Conservation (phyloP, 2,797 vertebrate genomes). For the Geotrypetes seraphini region DNA sequence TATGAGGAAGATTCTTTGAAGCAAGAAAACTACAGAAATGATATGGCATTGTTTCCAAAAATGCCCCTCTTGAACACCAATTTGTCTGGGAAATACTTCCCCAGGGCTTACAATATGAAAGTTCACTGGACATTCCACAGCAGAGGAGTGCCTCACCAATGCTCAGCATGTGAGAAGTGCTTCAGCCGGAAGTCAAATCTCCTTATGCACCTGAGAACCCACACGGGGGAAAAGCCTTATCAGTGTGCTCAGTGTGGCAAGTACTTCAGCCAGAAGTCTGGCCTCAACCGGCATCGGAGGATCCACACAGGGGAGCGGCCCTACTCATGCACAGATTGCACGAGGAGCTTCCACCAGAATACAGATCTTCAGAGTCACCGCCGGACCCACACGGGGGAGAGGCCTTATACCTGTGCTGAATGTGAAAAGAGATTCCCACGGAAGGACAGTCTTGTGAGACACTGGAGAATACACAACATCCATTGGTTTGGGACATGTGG, state of each 20-base stretch:
- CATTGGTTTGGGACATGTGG: too few relatives aligned
- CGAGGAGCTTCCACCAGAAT: constrained; percentile 5
- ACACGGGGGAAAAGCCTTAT: constrained; percentile 11
- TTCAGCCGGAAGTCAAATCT: background rate
- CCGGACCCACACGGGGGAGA: constrained; percentile 3
- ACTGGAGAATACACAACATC: constrained; percentile 8
- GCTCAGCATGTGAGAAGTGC: background rate
- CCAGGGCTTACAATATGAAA: background rate
- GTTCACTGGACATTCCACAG: constrained; percentile 2
- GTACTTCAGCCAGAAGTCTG: constrained; percentile 4
- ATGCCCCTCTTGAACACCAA: background rate
- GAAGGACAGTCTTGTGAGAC: constrained; percentile 8
- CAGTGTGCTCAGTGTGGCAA: constrained; percentile 1
- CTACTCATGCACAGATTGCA: background rate
- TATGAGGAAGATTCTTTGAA: background rate
- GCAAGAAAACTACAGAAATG: background rate
- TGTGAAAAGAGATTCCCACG: constrained; percentile 6
- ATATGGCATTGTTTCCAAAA: background rate
- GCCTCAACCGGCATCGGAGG: constrained; percentile 1
- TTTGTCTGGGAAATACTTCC: background rate
- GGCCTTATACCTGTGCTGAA: constrained; percentile 1
- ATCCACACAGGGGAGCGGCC: constrained; percentile 4
- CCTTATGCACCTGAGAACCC: constrained; percentile 2
- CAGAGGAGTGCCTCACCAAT: constrained; percentile 4
- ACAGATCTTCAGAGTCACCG: constrained; percentile 6